Base-by-base conservation (phyloP, 2,113 vertebrate species). In the Myrmecobius fasciatus region DNA sequence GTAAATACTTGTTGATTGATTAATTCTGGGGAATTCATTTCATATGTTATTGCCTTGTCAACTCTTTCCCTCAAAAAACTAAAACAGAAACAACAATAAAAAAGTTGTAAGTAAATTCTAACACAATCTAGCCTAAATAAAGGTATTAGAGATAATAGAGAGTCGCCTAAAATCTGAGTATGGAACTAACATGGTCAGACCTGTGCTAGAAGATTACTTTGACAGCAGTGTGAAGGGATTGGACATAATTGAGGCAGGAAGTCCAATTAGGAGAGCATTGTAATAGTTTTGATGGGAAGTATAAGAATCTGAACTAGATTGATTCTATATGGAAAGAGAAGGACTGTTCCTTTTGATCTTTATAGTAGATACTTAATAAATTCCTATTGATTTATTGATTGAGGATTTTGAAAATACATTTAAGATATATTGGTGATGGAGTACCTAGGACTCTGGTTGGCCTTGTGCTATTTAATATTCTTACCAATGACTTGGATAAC, bases 41-140 rank as follows among this genome's bases (percentile, higher is more conserved):
- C 31, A 51, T 36, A 20, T 88, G 10, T 36, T n/a, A 36, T 49
- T 91, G 54, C 22, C 9, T 90, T 14, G 17, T 95, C 91, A 94
- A 49, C 89, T 89, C 54, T 46, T 89, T 36, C 91, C 31, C 36
- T 97, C 26, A 91, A 24, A 43, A 47, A 89, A 92, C n/a, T n/a
- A n/a, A n/a, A n/a, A n/a, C n/a, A n/a, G 31, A n/a, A 52, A 52
- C 92, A 24, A 91, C 89, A 93, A 3, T 22, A 95, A 91, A 92
- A 10, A 93, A 10, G 93, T 94, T 83, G 43, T 43, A 83, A 83
- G 67, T 75, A 83, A 83, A 83, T 83, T 83, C 36, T n/a, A 83
- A 83, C 17, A 75, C 56, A 75, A 3, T 75, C 67, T 24, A 83
- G 36, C 20, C n/a, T 83, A 43, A 83, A 83, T n/a, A 83, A 20